These are phyloP conservation scores for Drosophila formosana DNA, from an alignment of 2,888 invertebrate genomes.

Conservation along the genomic window DNA sequence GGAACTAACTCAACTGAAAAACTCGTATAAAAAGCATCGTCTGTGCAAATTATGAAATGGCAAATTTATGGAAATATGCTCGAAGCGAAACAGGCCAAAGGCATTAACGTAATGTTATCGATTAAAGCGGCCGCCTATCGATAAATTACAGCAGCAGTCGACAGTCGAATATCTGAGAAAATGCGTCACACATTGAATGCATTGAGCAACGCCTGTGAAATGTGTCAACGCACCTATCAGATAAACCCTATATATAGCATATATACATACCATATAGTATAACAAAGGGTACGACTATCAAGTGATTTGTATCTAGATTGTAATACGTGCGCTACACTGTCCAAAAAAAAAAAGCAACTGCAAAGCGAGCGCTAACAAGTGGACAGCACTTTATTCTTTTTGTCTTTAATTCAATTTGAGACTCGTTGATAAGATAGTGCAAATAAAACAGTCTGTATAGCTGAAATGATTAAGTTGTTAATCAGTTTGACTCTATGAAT, in stretches of 20 bases:
- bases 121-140: slow-evolving; percentile 25
- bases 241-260: not conserved
- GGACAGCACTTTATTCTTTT: not conserved
- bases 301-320: slow-evolving; percentile 25
- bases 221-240: slow-evolving; percentile 41
- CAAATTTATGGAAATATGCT: slow-evolving; percentile 55
- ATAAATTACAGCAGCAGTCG: slow-evolving; percentile 44
- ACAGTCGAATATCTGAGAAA: not conserved
- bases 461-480: no score
- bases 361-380: slow-evolving; percentile 1
- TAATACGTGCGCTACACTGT: slow-evolving; percentile 23
- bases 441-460: no score
- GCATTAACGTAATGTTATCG: slow-evolving; percentile 31
- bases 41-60: slow-evolving; percentile 47
- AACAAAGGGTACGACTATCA: slow-evolving; percentile 33
- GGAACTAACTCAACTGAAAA: slow-evolving; percentile 27
- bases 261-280: not conserved
- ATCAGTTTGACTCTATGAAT: no score
- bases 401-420: slow-evolving; percentile 17
- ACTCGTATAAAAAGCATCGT: slow-evolving; percentile 3
- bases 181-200: slow-evolving; percentile 31
- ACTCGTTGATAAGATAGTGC: slow-evolving; percentile 14
- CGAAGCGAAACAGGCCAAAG: slow-evolving; percentile 35
- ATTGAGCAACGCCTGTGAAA: slow-evolving; percentile 29
- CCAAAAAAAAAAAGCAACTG: slow-evolving; percentile 27